phyloP scores from a whole-genome alignment of 2,888 invertebrate species.

The Megamerina dolium region DNA sequence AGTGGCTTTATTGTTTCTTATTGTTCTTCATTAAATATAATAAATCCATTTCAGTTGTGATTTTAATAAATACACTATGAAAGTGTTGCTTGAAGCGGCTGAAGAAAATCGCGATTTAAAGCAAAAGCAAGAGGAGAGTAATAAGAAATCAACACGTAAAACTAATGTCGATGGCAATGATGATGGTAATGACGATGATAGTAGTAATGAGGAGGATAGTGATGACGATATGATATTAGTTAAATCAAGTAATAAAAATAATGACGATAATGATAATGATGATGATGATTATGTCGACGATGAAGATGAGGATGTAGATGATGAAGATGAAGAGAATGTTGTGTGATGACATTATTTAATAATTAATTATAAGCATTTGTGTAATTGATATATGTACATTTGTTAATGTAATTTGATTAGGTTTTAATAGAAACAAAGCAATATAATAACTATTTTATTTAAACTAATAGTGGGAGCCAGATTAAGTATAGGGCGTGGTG shows the following conservation, averaged over 20 bases:
- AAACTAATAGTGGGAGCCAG: too few species aligned
- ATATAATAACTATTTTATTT: too few species aligned
- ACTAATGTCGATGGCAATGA: slow-evolving; percentile 27
- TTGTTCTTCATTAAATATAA: too few species aligned
- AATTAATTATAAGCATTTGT: background rate
- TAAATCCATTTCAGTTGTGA: slow-evolving; percentile 65
- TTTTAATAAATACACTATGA: slow-evolving; percentile 79
- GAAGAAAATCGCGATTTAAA: slow-evolving; percentile 15
- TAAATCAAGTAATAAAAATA: slow-evolving; percentile 14
- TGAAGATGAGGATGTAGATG: slow-evolving; percentile 28
- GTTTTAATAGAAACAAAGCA: too few species aligned
- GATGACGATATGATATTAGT: slow-evolving; percentile 21
- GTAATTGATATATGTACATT: background rate
- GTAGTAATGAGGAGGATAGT: slow-evolving; percentile 19
- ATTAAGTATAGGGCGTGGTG: too few species aligned
- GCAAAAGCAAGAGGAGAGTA: background rate
- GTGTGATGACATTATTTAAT: too few species aligned
- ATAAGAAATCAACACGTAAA: background rate
- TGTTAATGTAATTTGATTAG: too few species aligned
- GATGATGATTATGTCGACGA: slow-evolving; percentile 26
- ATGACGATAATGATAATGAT: slow-evolving; percentile 32
- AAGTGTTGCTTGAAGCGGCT: slow-evolving; percentile 58
- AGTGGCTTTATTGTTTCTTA: slow-evolving; percentile 6
- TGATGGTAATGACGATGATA: slow-evolving; percentile 24
- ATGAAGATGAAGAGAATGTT: too few species aligned